Conservation (phyloP, 2,113 vertebrate genomes). For the Cercocebus atys region DNA sequence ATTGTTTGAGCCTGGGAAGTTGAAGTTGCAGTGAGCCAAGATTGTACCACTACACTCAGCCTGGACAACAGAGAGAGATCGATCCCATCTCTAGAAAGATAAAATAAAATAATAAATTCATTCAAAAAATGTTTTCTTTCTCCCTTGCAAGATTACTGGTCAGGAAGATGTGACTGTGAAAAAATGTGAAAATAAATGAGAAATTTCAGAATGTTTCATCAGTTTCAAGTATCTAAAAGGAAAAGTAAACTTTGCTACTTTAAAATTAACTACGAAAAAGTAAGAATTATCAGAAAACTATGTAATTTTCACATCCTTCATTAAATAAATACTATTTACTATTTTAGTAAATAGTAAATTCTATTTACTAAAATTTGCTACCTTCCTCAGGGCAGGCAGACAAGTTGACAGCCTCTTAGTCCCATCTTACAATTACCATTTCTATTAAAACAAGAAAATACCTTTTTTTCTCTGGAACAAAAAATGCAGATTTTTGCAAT, state of each 20-base stretch:
- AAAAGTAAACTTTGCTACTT: neutral
- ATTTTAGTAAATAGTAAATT: neutral
- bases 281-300: neutral
- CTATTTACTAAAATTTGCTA: neutral
- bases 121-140: slow-evolving; percentile 26
- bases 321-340: neutral
- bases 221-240: neutral
- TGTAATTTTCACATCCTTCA: neutral
- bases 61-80: too few species aligned
- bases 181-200: neutral
- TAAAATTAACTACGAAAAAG: neutral
- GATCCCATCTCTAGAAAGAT: too few species aligned
- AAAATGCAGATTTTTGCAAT: neutral
- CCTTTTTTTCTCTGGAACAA: neutral
- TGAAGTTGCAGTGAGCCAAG: too few species aligned
- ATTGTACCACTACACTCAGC: too few species aligned
- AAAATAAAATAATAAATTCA: neutral
- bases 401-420: neutral
- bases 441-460: neutral
- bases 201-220: neutral
- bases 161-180: neutral
- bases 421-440: neutral
- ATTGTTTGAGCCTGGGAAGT: too few species aligned
- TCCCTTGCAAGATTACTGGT: neutral
- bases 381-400: neutral